A percentile compares a stretch with the other conserved stretches of the same genome.
These are phyloP conservation scores for Cotesia glomerata DNA, from an alignment of 1,140 invertebrate species.

Conservation along the genomic window DNA sequence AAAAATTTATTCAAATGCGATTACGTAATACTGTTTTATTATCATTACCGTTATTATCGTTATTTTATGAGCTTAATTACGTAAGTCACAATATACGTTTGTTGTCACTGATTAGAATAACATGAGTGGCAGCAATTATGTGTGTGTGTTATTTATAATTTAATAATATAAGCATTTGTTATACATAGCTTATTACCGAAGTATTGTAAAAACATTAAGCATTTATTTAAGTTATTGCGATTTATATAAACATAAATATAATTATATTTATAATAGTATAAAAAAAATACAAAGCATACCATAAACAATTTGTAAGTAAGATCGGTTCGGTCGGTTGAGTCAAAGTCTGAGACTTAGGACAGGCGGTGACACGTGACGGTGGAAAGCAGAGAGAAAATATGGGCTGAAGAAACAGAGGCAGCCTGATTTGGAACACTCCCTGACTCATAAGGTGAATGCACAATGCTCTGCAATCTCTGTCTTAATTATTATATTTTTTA, in stretches of 20 bases:
- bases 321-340: constrained; percentile 50
- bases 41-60: constrained; percentile 44
- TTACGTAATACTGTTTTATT: constrained; percentile 44
- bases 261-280: background rate
- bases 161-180: constrained; percentile 59
- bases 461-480: constrained; percentile 65
- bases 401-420: constrained; percentile 58
- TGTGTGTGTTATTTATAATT: constrained; percentile 53
- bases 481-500: constrained; percentile 62
- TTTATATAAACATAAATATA: constrained; percentile 47
- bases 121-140: constrained; percentile 29
- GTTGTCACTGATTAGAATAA: constrained; percentile 36
- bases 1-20: constrained; percentile 51
- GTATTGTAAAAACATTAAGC: constrained; percentile 57
- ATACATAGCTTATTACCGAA: constrained; percentile 58
- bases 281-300: constrained; percentile 15
- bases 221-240: constrained; percentile 54
- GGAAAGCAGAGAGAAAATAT: constrained; percentile 50
- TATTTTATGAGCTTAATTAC: constrained; percentile 51
- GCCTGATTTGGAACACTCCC: constrained; percentile 57
- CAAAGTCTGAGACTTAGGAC: constrained; percentile 58
- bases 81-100: constrained; percentile 54
- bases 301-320: constrained; percentile 24
- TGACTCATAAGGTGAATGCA: constrained; percentile 63
- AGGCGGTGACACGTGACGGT: constrained; percentile 52